Evolutionary conservation across 1,140 invertebrate species (phyloP), one percentile per base, ranked within the genome.

Genomic region (Micrasema minimum): DNA sequence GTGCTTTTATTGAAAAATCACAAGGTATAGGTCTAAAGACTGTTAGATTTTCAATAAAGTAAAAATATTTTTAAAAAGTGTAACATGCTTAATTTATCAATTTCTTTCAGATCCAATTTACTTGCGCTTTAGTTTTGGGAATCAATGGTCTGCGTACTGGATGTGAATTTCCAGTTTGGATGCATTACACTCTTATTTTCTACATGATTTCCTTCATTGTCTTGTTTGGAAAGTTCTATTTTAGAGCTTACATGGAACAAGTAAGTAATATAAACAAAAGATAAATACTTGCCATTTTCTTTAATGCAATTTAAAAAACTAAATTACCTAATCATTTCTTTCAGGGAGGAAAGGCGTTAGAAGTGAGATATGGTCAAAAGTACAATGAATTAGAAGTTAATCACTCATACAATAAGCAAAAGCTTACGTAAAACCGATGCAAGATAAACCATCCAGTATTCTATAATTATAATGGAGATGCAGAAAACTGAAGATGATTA

Each of bases 191-290:
- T 4, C 88, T 97, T 37, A 92, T 96, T 66, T 83, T 94, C 71
- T 97, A 97, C 83, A 96, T 96, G 90, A 87, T 94, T 76, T 93
- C 93, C 18, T 96, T 97, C 78, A 91, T 97, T 76, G 88, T 94
- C 0, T 87, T 97, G 11, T 97, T 97, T 81, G 92, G 94, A 70
- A 95, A 96, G 81, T 97, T 97, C 82, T 97, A 96, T 78, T 88
- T 89, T 68, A 91, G 92, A 77, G 91, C 91, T 0, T 95, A 95
- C 75, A 87, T 92, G 75, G 88, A 89, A 53, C 91, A 90, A 87
- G 90, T 91, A 82, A 83, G 76, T 67, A 20, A 12, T 6, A 2
- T 18, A 31, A 31, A 31, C 7, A 31, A 31, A n/a, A n/a, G n/a
- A n/a, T n/a, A n/a, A n/a, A n/a, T n/a, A n/a, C n/a, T n/a, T n/a